Percentiles rank a stretch among this genome's conserved stretches.
phyloP scores from a whole-genome alignment of 2,888 invertebrate species.

The Lasiommata megera region DNA sequence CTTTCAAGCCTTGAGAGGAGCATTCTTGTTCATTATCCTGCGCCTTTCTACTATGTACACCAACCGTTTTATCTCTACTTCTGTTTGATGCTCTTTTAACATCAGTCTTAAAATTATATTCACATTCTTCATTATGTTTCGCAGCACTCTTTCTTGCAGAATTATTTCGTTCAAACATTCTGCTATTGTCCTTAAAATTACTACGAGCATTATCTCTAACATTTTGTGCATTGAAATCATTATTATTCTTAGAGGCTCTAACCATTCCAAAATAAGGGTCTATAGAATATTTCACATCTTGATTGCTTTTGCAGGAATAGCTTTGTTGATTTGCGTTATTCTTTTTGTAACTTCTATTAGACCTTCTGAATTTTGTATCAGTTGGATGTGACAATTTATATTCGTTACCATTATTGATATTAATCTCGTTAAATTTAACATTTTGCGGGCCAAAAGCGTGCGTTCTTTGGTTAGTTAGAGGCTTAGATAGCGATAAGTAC shows the following conservation, averaged over 20 bases:
- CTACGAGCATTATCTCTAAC: slow-evolving; percentile 45
- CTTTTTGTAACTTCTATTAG: slow-evolving; percentile 54
- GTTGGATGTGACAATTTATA: slow-evolving; percentile 59
- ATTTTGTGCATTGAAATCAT: slow-evolving; percentile 39
- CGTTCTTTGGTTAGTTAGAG: slow-evolving; percentile 76
- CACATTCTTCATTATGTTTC: slow-evolving; percentile 36
- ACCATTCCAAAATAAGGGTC: slow-evolving; percentile 62
- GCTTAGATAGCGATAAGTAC: slow-evolving; percentile 76
- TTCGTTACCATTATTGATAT: slow-evolving; percentile 53
- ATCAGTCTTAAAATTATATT: slow-evolving; percentile 37
- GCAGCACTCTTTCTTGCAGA: slow-evolving; percentile 46
- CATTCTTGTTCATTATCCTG: slow-evolving; percentile 44
- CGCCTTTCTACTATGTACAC: slow-evolving; percentile 29
- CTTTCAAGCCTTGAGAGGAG: slow-evolving; percentile 45
- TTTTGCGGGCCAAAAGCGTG: slow-evolving; percentile 65
- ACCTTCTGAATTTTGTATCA: slow-evolving; percentile 55
- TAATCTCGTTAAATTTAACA: slow-evolving; percentile 55
- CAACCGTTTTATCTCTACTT: slow-evolving; percentile 39
- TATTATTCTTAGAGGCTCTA: slow-evolving; percentile 40
- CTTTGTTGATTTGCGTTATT: slow-evolving; percentile 44
- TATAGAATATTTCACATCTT: slow-evolving; percentile 67
- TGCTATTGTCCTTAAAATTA: slow-evolving; percentile 46
- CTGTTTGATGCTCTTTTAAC: slow-evolving; percentile 50
- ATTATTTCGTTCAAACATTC: slow-evolving; percentile 61
- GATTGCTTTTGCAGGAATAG: slow-evolving; percentile 60